phyloP scores from a whole-genome alignment of 2,797 vertebrate genomes.

The Odontamblyopus lacepedii region DNA sequence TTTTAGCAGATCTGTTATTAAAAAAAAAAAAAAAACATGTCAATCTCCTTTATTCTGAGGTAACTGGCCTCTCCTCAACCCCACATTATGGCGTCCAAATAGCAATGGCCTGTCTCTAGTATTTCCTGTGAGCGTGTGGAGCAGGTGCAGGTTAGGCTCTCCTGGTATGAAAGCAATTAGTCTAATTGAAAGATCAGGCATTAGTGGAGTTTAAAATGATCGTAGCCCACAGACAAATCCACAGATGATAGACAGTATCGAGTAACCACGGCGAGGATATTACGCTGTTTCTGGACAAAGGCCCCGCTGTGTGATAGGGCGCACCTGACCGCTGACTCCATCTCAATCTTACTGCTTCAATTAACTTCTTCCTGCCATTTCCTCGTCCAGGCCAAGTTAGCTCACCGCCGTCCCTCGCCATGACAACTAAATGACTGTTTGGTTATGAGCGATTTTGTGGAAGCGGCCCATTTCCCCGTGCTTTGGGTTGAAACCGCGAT shows the following conservation, averaged over 20 bases:
- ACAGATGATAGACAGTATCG: constrained; percentile 67
- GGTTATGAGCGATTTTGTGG: constrained; percentile 73
- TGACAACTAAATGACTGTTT: constrained; percentile 82
- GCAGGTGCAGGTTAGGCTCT: constrained; percentile 63
- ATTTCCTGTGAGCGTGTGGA: constrained; percentile 11
- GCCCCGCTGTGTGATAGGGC: constrained; percentile 65
- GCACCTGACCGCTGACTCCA: constrained; percentile 64
- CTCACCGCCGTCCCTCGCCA: constrained; percentile 51
- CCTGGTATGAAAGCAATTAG: constrained; percentile 72
- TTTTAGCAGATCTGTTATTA: too few species aligned
- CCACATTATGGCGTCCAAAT: background rate
- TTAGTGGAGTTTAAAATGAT: constrained; percentile 67
- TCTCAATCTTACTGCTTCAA: constrained; percentile 60
- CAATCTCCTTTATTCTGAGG: background rate
- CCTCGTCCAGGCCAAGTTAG: constrained; percentile 62
- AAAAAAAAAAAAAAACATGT: too few species aligned
- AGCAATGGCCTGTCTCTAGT: background rate
- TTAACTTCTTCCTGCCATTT: constrained; percentile 82
- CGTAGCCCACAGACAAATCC: constrained; percentile 44
- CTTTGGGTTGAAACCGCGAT: constrained; percentile 69
- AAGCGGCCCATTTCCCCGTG: constrained; percentile 75
- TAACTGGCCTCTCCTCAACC: too few species aligned
- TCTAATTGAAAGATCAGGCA: constrained; percentile 72
- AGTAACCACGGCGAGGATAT: constrained; percentile 52
- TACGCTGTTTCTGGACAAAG: constrained; percentile 64